phyloP scores from a whole-genome alignment of 2,797 vertebrate genomes.

The Balearica regulorum region DNA sequence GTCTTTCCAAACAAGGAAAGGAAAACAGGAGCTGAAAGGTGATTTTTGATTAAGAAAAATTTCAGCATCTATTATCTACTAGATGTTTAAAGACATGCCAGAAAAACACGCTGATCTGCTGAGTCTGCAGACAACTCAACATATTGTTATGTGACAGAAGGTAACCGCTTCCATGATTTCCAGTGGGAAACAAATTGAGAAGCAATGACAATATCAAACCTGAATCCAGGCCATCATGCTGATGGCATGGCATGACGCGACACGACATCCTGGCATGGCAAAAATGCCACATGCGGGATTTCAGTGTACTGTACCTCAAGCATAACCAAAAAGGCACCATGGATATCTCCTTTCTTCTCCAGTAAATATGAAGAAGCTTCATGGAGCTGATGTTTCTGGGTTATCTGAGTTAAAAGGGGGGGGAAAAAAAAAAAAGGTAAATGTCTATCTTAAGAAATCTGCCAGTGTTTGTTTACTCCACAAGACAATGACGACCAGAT shows the following conservation, averaged over 20 bases:
- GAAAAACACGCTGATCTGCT: not conserved
- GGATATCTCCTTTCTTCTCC: slow-evolving; percentile 91
- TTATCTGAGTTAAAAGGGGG: slow-evolving; percentile 77
- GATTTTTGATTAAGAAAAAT: not conserved
- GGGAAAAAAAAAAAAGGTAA: not conserved
- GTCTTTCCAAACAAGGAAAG: not conserved
- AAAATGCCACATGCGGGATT: not conserved
- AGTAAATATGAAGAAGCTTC: slow-evolving; percentile 88
- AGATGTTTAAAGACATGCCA: not conserved
- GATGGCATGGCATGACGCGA: not conserved
- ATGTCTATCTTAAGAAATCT: not conserved
- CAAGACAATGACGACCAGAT: not conserved
- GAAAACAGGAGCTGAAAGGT: not conserved
- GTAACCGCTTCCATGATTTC: not conserved
- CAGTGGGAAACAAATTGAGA: not conserved
- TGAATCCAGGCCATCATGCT: not conserved
- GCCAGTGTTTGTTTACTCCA: not conserved
- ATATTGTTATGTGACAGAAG: not conserved
- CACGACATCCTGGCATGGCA: not conserved
- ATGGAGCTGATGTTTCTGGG: slow-evolving; percentile 82
- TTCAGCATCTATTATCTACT: not conserved
- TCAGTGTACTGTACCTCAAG: slow-evolving; percentile 80
- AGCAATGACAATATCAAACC: not conserved
- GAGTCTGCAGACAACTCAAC: not conserved
- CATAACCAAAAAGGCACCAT: slow-evolving; percentile 88